phyloP scores from a whole-genome alignment of 2,797 vertebrate genomes.

The Diplodus sargus region DNA sequence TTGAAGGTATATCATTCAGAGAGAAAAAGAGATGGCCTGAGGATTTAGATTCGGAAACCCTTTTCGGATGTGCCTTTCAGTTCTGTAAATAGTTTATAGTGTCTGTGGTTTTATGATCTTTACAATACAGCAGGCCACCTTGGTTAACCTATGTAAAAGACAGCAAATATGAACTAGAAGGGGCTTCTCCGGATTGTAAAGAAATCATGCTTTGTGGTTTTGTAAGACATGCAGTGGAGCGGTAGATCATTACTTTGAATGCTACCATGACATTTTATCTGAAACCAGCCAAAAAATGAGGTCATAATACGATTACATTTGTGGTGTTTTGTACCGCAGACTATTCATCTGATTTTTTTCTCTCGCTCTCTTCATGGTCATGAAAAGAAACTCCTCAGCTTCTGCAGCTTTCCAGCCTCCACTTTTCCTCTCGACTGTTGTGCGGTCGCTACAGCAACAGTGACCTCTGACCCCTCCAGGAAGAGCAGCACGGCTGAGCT shows the following conservation, averaged over 20 bases:
- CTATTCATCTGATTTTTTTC: constrained; percentile 21
- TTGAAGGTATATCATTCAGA: constrained; percentile 50
- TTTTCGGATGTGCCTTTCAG: constrained; percentile 55
- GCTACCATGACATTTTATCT: constrained; percentile 45
- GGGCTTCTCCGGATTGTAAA: constrained; percentile 20
- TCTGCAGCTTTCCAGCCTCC: constrained; percentile 17
- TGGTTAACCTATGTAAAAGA: constrained; percentile 44
- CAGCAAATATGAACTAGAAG: constrained; percentile 21
- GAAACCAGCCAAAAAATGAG: constrained; percentile 41
- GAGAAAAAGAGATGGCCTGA: constrained; percentile 23
- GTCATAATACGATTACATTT: constrained; percentile 50
- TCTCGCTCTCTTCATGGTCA: not conserved
- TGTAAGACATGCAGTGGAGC: constrained; percentile 41
- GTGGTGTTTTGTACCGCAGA: constrained; percentile 37
- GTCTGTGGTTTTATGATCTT: constrained; percentile 58
- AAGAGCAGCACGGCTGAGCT: constrained; percentile 61
- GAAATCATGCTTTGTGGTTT: constrained; percentile 50
- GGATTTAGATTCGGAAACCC: constrained; percentile 50
- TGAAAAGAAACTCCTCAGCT: constrained; percentile 10
- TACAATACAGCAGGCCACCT: constrained; percentile 50
- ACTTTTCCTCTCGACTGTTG: constrained; percentile 25
- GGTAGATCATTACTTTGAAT: constrained; percentile 34
- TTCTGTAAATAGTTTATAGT: constrained; percentile 67
- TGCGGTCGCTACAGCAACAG: constrained; percentile 41
- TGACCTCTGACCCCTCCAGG: constrained; percentile 68